Base-by-base conservation (phyloP, 1,140 invertebrate genomes). In the Bradysia coprophila region DNA sequence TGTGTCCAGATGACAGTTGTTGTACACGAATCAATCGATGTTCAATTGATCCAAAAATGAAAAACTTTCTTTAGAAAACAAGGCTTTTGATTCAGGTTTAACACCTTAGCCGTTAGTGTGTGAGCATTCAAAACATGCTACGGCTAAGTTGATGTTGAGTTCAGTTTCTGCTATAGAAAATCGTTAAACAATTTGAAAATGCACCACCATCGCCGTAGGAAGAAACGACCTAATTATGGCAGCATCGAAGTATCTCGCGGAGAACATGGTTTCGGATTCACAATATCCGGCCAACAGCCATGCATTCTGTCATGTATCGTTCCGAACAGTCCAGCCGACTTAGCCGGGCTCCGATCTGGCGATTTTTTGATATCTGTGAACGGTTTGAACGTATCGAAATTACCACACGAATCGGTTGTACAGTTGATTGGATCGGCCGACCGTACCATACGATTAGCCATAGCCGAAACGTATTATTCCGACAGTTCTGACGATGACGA, bases 341-440 rank as follows among this genome's bases (percentile, higher is more conserved):
- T 68, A 43, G 86, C 86, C 16, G 89, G 89, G 3, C 64, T 97
- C 11, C 72, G 86, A 34, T 79, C 87, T 31, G 91, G 91, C 0
- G 89, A 95, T 59, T 90, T 88, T 52, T 64, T 96, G 9, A 76
- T 95, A 9, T 82, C 87, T 10, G 91, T 96, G 0, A 92, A 94
- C 62, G 84, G 82, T 2, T 69, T 81, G 18, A 87, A 81, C 57
- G 90, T 95, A 2, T 83, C 84, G 10, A 81, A 88, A 62, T 71
- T 82, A 41, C 78, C 82, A 0, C 92, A 96, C 55, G 90, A 94
- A 53, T 87, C 91, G 42, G 90, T 95, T 3, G 92, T 93, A 1
- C 70, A 81, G 45, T 62, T 95, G 24, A 91, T 95, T 44, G 90
- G 86, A 0, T 76, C 76, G 40, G 87, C 84, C 1, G 76, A 78